Percentiles rank a stretch among this genome's conserved stretches.
Conservation (phyloP, 1,140 invertebrate genomes). For the Sinonovacula constricta region DNA sequence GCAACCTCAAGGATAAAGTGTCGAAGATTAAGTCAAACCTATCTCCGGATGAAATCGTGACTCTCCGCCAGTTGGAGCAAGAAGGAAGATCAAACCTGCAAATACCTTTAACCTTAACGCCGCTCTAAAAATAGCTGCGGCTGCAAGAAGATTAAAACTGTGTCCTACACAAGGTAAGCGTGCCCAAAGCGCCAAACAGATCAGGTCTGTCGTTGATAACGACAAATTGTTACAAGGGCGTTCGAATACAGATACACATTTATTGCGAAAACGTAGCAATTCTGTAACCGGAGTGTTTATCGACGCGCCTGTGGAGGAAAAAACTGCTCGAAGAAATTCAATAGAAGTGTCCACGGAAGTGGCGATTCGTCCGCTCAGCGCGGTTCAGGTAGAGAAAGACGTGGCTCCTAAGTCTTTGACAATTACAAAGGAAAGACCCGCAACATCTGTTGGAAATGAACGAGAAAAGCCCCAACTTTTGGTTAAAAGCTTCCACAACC, state of each 20-base stretch:
- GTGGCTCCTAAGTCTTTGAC: neutral
- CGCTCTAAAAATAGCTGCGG: conserved; percentile 73
- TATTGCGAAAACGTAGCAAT: conserved; percentile 59
- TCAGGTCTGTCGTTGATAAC: neutral
- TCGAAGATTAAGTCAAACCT: conserved; percentile 69
- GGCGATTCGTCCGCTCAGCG: conserved; percentile 54
- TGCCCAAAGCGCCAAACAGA: conserved; percentile 3
- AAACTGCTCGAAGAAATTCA: conserved; percentile 43
- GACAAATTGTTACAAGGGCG: conserved; percentile 36
- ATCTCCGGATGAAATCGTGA: conserved; percentile 67
- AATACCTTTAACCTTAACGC: conserved; percentile 60
- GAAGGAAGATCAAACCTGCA: conserved; percentile 63
- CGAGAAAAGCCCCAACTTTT: conserved; percentile 24
- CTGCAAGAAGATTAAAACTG: conserved; percentile 65
- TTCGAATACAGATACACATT: conserved; percentile 37
- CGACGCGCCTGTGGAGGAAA: conserved; percentile 56
- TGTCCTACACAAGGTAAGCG: conserved; percentile 27
- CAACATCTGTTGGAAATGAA: conserved; percentile 15
- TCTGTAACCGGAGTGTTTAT: conserved; percentile 70
- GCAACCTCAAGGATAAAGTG: conserved; percentile 70
- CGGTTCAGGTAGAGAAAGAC: neutral
- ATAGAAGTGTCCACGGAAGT: conserved; percentile 21
- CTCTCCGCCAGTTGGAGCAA: conserved; percentile 65
- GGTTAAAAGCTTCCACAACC: conserved; percentile 22
- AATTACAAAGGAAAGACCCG: conserved; percentile 15